A percentile compares a stretch with the other conserved stretches of the same genome.
Conservation (phyloP, 1,140 invertebrate species). For the Drosophila eugracilis region DNA sequence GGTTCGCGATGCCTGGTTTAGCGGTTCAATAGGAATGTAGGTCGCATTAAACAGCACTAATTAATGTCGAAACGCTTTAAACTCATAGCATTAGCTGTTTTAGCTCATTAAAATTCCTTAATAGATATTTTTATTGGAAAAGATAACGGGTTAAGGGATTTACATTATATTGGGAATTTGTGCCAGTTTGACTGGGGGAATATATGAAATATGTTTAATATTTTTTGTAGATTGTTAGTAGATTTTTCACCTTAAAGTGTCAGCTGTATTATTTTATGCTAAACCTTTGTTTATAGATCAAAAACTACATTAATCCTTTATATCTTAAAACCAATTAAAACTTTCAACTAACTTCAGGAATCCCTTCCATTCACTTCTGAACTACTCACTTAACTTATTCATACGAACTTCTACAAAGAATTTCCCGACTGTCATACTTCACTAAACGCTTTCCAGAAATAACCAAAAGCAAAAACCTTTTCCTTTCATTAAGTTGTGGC, state of each 20-base stretch:
- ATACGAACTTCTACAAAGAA: constrained; percentile 4
- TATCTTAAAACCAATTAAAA: background rate
- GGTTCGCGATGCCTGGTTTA: constrained; percentile 15
- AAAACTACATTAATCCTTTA: too few species aligned
- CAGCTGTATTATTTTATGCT: too few species aligned
- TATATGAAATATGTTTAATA: background rate
- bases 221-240: too few species aligned
- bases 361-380: background rate
- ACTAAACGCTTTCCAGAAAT: constrained; percentile 15
- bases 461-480: constrained; percentile 26
- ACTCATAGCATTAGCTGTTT: constrained; percentile 12
- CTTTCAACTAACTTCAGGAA: background rate
- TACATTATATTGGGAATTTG: background rate
- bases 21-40: constrained; percentile 51
- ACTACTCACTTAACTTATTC: constrained; percentile 1
- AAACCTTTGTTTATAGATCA: too few species aligned
- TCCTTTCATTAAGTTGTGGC: constrained; percentile 27
- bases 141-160: background rate
- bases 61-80: constrained; percentile 36
- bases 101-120: constrained; percentile 36
- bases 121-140: constrained; percentile 13
- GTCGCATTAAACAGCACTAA: constrained; percentile 49
- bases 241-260: too few species aligned
- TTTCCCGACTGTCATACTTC: background rate
- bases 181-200: background rate